Conservation (phyloP, 2,113 vertebrate species). For the Felis chaus region DNA sequence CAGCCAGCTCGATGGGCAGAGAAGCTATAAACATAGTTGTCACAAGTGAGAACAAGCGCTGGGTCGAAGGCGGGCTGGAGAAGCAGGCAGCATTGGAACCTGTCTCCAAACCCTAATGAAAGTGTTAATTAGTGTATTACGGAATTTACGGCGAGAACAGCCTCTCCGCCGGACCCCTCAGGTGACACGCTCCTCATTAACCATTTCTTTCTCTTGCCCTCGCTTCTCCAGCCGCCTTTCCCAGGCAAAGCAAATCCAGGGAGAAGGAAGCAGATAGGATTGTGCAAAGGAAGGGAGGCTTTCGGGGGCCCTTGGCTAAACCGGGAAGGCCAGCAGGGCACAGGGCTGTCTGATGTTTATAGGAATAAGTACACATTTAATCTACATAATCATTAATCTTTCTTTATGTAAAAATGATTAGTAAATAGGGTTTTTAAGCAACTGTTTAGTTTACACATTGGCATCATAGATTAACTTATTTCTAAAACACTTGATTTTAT, state of each 20-base stretch:
- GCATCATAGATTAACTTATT: slow-evolving; percentile 90
- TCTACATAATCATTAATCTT: slow-evolving; percentile 89
- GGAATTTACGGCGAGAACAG: slow-evolving; percentile 79
- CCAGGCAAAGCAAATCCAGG: neutral
- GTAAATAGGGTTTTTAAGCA: slow-evolving; percentile 88
- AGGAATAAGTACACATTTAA: slow-evolving; percentile 86
- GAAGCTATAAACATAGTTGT: slow-evolving; percentile 93
- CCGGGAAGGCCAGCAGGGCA: slow-evolving; percentile 65
- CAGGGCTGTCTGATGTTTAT: slow-evolving; percentile 79
- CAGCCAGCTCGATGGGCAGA: slow-evolving; percentile 90
- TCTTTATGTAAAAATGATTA: slow-evolving; percentile 89
- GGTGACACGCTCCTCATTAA: slow-evolving; percentile 78
- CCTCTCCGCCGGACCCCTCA: slow-evolving; percentile 68
- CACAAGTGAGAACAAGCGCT: slow-evolving; percentile 89
- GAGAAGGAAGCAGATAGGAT: neutral
- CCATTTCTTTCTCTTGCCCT: slow-evolving; percentile 66
- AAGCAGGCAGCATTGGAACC: slow-evolving; percentile 79
- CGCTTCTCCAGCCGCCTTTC: neutral
- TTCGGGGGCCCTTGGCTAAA: neutral
- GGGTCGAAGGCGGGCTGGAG: slow-evolving; percentile 84
- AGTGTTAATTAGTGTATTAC: slow-evolving; percentile 87
- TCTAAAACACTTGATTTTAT: slow-evolving; percentile 92
- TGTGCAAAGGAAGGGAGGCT: neutral
- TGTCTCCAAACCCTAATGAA: slow-evolving; percentile 83
- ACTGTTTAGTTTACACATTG: slow-evolving; percentile 89